phyloP scores from a whole-genome alignment of 2,797 vertebrate genomes.

The Champsocephalus gunnari region DNA sequence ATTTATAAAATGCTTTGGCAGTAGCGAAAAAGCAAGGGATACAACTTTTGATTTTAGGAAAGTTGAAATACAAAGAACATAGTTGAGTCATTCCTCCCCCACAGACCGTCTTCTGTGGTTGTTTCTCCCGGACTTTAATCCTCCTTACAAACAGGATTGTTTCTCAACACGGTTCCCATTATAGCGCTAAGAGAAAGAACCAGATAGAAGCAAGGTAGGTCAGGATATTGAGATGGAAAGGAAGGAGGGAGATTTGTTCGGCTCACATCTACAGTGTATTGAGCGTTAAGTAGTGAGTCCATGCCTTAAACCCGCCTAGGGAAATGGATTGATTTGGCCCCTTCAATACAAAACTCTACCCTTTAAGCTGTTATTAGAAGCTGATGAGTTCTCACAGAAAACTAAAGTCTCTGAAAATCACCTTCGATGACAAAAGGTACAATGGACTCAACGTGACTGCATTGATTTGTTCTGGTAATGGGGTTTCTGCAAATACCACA shows the following conservation, averaged over 20 bases:
- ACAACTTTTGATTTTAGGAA: not conserved
- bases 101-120: not conserved
- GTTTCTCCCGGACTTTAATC: slow-evolving; percentile 2
- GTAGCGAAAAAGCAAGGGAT: not conserved
- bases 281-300: slow-evolving; percentile 19
- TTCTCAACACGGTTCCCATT: not conserved
- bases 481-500: not conserved
- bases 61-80: not conserved
- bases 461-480: not conserved
- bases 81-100: not conserved
- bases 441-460: not conserved
- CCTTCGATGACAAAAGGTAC: not conserved
- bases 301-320: not conserved
- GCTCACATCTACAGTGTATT: not conserved
- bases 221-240: not conserved
- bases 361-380: not conserved
- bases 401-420: slow-evolving; percentile 1
- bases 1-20: not conserved
- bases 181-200: not conserved
- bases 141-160: not conserved
- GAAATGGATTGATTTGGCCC: slow-evolving; percentile 7
- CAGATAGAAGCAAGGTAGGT: not conserved
- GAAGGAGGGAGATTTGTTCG: slow-evolving; percentile 1
- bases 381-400: not conserved
- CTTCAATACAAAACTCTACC: slow-evolving; percentile 15